Evolutionary conservation across 2,888 invertebrate genomes (phyloP), one percentile per base, ranked within the genome.

Genomic region (Drosophila limbata): DNA sequence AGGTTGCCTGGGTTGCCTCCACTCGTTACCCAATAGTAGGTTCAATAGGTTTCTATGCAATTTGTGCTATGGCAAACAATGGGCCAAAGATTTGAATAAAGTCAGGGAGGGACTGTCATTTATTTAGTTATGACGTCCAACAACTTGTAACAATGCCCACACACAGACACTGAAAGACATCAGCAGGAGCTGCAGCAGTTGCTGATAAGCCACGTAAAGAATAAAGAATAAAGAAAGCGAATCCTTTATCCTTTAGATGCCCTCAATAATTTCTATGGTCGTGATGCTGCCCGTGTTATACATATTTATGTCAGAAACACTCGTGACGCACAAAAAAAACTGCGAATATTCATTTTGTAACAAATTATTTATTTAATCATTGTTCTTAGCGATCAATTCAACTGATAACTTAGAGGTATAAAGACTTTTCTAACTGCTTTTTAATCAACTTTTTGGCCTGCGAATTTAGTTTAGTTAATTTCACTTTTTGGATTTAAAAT

Each of bases 181-280:
- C 40, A 4, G 40, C 40, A 17, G 15, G 15, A 17, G 42, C 11
- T 8, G 44, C 33, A 53, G 33, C 79, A 61, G 53, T 45, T 48
- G 72, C 50, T 71, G 86, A 83, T 83, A 88, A 88, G 88, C 83
- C 85, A 84, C 82, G 83, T 74, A 2, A 39, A 19, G 25, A 28
- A 13, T 2, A n/a, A n/a, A 37, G n/a, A 37, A 2, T 21, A 21
- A 28, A n/a, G 37, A 17, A 19, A 50, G 13, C 4, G 13, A 5
- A 28, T 8, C 8, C 28, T 28, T 28, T 28, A 28, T 66, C 66
- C 79, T 74, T 77, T 55, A 28, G 59, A 31, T 28, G 62, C n/a
- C 48, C 65, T 55, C 61, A 64, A 75, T 65, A 50, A 70, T 62
- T 66, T 44, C 65, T 47, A 52, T 44, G 51, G 8, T 40, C 21